Conservation (phyloP, 2,888 invertebrate genomes). For the Bugulina stolonifera region DNA sequence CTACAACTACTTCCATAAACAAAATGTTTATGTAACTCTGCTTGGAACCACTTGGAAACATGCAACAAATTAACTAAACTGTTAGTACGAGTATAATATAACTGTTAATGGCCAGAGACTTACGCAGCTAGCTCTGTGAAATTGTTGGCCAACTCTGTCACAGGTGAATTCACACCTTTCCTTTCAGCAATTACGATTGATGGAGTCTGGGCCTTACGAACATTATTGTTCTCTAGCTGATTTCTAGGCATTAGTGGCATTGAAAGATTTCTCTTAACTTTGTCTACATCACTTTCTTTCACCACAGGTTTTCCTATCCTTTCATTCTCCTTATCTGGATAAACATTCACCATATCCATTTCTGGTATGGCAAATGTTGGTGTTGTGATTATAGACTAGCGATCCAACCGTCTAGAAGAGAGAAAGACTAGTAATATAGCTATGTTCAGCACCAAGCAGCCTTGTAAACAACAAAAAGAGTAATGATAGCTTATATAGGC, state of each 20-base stretch:
- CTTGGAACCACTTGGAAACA: too few species aligned
- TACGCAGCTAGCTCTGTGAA: constrained; percentile 22
- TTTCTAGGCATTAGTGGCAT: not conserved
- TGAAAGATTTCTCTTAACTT: not conserved
- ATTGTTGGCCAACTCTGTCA: constrained; percentile 2
- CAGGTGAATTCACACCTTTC: constrained; percentile 1
- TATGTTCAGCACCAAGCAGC: too few species aligned
- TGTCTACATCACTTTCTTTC: not conserved
- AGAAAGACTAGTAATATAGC: too few species aligned
- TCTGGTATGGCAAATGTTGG: too few species aligned
- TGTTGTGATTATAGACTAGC: too few species aligned
- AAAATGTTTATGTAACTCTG: too few species aligned
- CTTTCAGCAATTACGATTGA: not conserved
- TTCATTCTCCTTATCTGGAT: constrained; percentile 8
- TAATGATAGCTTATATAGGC: too few species aligned
- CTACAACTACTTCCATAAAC: too few species aligned
- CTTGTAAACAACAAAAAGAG: too few species aligned
- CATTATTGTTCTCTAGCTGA: not conserved
- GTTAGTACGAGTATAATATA: too few species aligned
- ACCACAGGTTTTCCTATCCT: constrained; percentile 2
- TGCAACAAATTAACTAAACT: too few species aligned
- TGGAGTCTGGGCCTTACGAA: not conserved
- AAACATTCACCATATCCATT: not conserved
- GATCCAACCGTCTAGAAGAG: too few species aligned
- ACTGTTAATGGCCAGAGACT: not conserved